Evolutionary conservation across 2,797 vertebrate species (phyloP), one percentile per base, ranked within the genome.

Genomic region (Morus bassanus): DNA sequence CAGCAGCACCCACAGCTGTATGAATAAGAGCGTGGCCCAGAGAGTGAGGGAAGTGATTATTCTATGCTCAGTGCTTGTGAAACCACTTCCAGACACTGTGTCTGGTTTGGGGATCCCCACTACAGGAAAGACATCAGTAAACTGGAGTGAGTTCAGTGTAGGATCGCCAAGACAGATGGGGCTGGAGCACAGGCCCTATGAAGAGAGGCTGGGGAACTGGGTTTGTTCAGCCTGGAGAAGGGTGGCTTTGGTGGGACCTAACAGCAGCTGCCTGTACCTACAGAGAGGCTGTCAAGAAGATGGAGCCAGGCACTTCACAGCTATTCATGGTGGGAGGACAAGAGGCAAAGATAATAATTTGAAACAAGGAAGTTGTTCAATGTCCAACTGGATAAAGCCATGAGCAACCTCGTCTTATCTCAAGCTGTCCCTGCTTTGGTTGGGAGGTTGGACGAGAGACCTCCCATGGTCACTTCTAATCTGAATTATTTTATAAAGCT

Each of bases 61-160:
- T 57, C 18, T 73, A 37, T 73, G 30, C 18, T 74, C 45, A 13
- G 53, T 31, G 3, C 37, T 33, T 73, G 3, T 65, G 31, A 73
- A 86, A 48, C 7, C 24, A 25, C 28, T 64, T 60, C 10, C 25
- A 83, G n/a, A n/a, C 70, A 33, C 18, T 46, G 10, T 31, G n/a
- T 60, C 48, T 72, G 8, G 7, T 65, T 53, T 83, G 56, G 10
- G 18, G 11, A 37, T 73, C 14, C 33, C 19, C 11, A 27, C 24
- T 60, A 5, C 5, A 35, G 50, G 6, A 61, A 45, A 59, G 61
- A 33, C 22, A 22, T 27, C 7, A 27, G 11, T 65, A 43, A 86
- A 28, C 13, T 18, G 27, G 16, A 50, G 16, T 0, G 2, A 61
- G 23, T 70, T 70, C 64, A 70, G 22, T 0, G 0, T 35, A 65